These are phyloP conservation scores for Alviniconcha strummeri DNA, from an alignment of 2,888 invertebrate genomes.

Conservation along the genomic window DNA sequence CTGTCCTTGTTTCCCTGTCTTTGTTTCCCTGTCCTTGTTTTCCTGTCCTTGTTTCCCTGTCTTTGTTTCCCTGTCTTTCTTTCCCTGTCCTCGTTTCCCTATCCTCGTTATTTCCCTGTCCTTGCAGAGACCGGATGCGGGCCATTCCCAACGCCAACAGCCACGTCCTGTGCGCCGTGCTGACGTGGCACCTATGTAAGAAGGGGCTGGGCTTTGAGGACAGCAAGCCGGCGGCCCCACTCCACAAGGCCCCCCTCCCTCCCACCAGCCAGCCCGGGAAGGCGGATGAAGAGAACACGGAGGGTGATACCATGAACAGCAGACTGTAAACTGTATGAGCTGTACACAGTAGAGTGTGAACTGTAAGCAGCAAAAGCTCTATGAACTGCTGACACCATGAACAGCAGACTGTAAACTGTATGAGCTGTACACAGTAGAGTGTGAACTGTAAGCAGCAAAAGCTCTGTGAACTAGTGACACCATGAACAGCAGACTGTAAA, in stretches of 20 bases:
- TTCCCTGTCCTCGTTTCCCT: not conserved
- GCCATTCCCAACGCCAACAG: constrained; percentile 33
- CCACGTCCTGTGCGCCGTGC: constrained; percentile 26
- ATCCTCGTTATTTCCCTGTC: too few species aligned
- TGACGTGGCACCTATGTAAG: constrained; percentile 35
- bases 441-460: too few species aligned
- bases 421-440: too few species aligned
- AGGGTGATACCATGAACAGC: not conserved
- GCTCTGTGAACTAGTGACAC: not conserved
- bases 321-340: not conserved
- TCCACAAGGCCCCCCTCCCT: not conserved
- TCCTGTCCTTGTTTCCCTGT: not conserved
- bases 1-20: not conserved
- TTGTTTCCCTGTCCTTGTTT: not conserved
- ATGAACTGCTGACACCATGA: too few species aligned
- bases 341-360: too few species aligned
- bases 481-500: too few species aligned
- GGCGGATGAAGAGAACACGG: not conserved
- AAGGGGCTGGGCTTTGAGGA: constrained; percentile 1
- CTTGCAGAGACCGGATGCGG: constrained; percentile 33
- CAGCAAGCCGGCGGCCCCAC: not conserved
- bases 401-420: too few species aligned
- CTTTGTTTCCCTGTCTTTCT: not conserved
- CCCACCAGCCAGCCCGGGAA: not conserved
- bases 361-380: too few species aligned